phyloP scores from a whole-genome alignment of 2,888 invertebrate species.

The Bombyx huttoni region DNA sequence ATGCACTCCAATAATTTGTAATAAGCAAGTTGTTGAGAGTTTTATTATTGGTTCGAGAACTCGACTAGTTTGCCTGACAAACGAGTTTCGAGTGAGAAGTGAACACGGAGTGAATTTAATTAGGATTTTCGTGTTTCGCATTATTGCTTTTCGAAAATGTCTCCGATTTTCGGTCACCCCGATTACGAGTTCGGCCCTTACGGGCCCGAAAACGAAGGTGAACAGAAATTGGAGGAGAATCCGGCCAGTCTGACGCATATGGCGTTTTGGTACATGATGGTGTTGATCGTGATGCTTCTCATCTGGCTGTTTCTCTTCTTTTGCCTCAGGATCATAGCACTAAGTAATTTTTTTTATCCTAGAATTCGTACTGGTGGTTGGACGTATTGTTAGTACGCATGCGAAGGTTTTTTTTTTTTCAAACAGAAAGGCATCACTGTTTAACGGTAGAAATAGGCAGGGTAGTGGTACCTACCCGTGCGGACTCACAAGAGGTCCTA shows the following conservation, averaged over 20 bases:
- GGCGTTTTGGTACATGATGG: slow-evolving; percentile 51
- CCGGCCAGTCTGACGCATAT: slow-evolving; percentile 25
- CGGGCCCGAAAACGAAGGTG: slow-evolving; percentile 11
- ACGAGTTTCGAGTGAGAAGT: slow-evolving; percentile 9
- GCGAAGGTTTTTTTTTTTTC: too few relatives aligned
- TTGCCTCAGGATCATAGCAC: slow-evolving; percentile 38
- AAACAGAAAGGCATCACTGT: too few relatives aligned
- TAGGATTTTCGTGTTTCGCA: not conserved
- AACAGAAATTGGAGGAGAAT: slow-evolving; percentile 16
- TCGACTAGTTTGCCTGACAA: slow-evolving; percentile 24
- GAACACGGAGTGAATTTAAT: not conserved
- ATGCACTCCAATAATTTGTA: slow-evolving; percentile 39
- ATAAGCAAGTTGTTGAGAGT: slow-evolving; percentile 34
- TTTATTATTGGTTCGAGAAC: slow-evolving; percentile 8
- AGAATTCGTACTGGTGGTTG: not conserved
- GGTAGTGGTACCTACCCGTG: too few relatives aligned
- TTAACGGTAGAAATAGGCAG: too few relatives aligned
- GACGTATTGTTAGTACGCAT: too few relatives aligned
- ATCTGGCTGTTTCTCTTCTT: slow-evolving; percentile 49
- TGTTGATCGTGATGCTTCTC: slow-evolving; percentile 39
- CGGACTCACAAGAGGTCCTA: too few relatives aligned
- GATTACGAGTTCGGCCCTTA: slow-evolving; percentile 24
- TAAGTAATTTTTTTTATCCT: slow-evolving; percentile 23
- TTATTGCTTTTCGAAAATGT: slow-evolving; percentile 23
- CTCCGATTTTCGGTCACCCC: slow-evolving; percentile 37